Base-by-base conservation (phyloP, 2,797 vertebrate species). In the Cynopterus sphinx region DNA sequence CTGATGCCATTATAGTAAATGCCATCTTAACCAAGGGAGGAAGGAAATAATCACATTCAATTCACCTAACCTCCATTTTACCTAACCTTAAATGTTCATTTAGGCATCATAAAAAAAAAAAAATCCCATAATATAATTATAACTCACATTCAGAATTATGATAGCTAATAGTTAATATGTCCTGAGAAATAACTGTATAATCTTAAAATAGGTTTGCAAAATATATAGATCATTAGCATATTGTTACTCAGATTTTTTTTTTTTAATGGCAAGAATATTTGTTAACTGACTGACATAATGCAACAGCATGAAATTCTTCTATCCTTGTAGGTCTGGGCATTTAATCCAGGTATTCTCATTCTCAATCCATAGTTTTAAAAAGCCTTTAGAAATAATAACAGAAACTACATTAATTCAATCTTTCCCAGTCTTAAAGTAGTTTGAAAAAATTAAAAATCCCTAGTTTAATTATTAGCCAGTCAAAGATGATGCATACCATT, bases 381-480 rank as follows among this genome's bases (percentile, higher is more conserved):
- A 55, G 8, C 1, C 39, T 74, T 90, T 82, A 87, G 83, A 73
- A 92, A 81, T 57, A 88, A 49, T 67, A 81, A 43, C 3, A 81
- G 65, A 90, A 84, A 65, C 6, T 16, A 65, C 2, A 73, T 33
- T 79, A 67, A 91, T 90, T 77, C 7, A 46, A 65, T 5, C 2
- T 77, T 87, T 77, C 24, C 4, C 5, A 65, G 49, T 75, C 57
- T 74, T 84, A 36, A 41, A 75, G 49, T 77, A 68, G 46, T 81
- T 87, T 19, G 31, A 71, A 89, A 96, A 96, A 70, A 28, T 71
- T 67, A 73, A 89, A 90, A 87, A 71, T 84, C 33, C n/a, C 28
- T 75, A 4, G 28, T 90, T 90, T 90, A 75, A 74, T 43, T 78
- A 83, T 87, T 89, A 87, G 31, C 33, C 26, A 70, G 61, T 93